A percentile compares a stretch with the other conserved stretches of the same genome.
Evolutionary conservation across 2,888 invertebrate genomes (phyloP).

Genomic region (Eristalis arbustorum): DNA sequence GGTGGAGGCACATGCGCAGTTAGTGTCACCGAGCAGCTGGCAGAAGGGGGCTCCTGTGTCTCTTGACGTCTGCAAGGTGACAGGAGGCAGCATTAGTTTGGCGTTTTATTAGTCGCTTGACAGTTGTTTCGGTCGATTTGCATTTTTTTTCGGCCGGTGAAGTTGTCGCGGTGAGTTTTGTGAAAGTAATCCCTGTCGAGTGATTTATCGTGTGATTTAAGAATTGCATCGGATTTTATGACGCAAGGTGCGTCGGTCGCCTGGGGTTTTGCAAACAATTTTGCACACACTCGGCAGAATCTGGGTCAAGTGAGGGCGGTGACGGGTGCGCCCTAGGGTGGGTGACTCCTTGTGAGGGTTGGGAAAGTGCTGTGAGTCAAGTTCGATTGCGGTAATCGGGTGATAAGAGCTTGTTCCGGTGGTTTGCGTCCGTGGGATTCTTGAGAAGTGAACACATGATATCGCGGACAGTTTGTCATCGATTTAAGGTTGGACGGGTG

Average conservation of each 20-base stretch:
- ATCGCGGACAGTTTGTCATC: not conserved
- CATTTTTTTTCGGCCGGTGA: slow-evolving; percentile 32
- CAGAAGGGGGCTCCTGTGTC: slow-evolving; percentile 14
- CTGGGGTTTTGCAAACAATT: too few relatives aligned
- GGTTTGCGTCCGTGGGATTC: not conserved
- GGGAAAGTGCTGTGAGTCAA: not conserved
- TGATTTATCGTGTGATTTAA: not conserved
- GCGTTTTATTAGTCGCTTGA: slow-evolving; percentile 52
- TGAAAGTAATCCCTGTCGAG: not conserved
- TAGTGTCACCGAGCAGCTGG: slow-evolving; percentile 48
- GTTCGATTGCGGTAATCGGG: not conserved
- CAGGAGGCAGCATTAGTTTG: slow-evolving; percentile 34
- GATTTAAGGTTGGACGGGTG: not conserved
- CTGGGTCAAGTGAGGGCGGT: not conserved
- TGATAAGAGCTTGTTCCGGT: not conserved
- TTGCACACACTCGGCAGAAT: not conserved
- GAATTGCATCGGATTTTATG: not conserved
- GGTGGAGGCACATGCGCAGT: slow-evolving; percentile 52
- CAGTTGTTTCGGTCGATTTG: slow-evolving; percentile 33
- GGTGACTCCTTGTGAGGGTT: not conserved
- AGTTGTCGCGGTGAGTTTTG: slow-evolving; percentile 25
- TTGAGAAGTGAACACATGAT: not conserved
- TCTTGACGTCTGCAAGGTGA: slow-evolving; percentile 16
- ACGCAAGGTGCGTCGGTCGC: not conserved
- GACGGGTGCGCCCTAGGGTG: not conserved